These are phyloP conservation scores for Phrynocephalus versicolor DNA, from an alignment of 2,113 vertebrate genomes.

Conservation along the genomic window DNA sequence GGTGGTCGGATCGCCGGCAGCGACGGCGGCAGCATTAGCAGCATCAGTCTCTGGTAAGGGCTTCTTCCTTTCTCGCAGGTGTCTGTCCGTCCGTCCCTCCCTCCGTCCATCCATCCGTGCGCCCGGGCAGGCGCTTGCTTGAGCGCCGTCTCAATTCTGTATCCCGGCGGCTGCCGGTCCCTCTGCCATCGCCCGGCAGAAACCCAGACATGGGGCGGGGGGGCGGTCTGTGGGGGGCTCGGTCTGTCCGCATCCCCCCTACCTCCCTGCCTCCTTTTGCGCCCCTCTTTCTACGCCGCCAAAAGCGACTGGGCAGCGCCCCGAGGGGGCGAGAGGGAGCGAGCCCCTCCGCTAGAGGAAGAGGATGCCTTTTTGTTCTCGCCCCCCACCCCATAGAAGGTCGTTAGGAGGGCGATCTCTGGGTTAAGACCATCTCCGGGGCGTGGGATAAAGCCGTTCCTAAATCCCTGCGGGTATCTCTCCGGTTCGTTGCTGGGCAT, in stretches of 20 bases:
- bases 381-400: too few species aligned
- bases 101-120: background rate
- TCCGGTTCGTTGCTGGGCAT: background rate
- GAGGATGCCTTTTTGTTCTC: too few species aligned
- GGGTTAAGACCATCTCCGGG: background rate
- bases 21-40: conserved; percentile 26
- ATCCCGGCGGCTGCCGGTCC: background rate
- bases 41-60: conserved; percentile 55
- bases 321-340: too few species aligned
- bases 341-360: too few species aligned
- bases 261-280: too few species aligned
- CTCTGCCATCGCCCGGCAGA: background rate
- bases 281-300: background rate
- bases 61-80: background rate
- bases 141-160: background rate
- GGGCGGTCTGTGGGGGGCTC: background rate
- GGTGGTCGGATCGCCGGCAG: conserved; percentile 1
- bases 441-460: background rate
- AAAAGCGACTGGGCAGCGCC: background rate
- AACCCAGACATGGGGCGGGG: background rate
- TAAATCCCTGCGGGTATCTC: background rate
- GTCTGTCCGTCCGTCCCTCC: accelerated
- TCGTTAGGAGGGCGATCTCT: background rate
- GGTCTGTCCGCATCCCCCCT: background rate
- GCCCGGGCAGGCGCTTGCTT: too few species aligned